phyloP scores from a whole-genome alignment of 2,797 vertebrate genomes.

The Steatocranus sp. region DNA sequence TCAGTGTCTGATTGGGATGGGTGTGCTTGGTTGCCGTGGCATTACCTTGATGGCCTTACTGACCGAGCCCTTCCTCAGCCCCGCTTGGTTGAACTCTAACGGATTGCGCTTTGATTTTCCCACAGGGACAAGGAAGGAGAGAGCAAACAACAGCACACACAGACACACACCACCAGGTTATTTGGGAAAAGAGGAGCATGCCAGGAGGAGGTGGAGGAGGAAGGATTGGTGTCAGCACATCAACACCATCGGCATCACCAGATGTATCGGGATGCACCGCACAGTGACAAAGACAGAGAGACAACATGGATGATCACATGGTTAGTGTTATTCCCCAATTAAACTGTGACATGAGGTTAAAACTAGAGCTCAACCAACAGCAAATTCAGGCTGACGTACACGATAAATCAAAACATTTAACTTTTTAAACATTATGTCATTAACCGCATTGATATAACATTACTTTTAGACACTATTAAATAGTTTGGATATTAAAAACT shows the following conservation, averaged over 20 bases:
- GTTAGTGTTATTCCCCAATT: conserved; percentile 32
- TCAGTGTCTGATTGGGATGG: conserved; percentile 15
- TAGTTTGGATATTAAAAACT: neutral
- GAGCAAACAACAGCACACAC: conserved; percentile 57
- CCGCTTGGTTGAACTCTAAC: conserved; percentile 90
- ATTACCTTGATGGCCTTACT: conserved; percentile 95
- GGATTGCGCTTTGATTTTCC: conserved; percentile 90
- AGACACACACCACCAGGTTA: conserved; percentile 74
- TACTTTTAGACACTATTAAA: neutral
- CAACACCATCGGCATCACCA: conserved; percentile 9
- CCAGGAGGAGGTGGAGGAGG: conserved; percentile 55
- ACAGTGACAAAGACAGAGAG: conserved; percentile 26
- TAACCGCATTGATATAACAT: neutral
- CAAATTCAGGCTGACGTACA: neutral
- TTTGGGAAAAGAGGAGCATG: conserved; percentile 75
- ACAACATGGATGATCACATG: conserved; percentile 52
- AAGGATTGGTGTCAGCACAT: conserved; percentile 2
- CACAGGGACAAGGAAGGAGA: conserved; percentile 75
- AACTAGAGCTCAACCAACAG: conserved; percentile 1
- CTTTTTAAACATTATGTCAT: neutral
- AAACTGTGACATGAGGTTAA: neutral
- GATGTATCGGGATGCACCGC: neutral
- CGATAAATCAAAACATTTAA: neutral
- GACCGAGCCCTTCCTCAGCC: conserved; percentile 89
- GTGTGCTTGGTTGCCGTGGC: conserved; percentile 46